Percentiles rank a stretch among this genome's conserved stretches.
phyloP scores from a whole-genome alignment of 2,888 invertebrate genomes.

The Spialia ferax region DNA sequence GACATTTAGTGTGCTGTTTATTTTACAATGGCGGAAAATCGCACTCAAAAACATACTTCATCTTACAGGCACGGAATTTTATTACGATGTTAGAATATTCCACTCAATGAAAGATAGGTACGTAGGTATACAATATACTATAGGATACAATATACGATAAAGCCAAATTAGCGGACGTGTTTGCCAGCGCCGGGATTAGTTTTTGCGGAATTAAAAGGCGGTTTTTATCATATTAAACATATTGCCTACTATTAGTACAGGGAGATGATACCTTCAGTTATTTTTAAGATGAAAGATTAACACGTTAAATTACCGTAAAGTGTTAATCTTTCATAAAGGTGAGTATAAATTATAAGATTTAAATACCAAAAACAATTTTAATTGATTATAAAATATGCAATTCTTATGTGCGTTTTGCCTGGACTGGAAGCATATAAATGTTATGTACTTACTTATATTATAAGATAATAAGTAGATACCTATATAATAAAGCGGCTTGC shows the following conservation, averaged over 20 bases:
- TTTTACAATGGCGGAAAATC: conserved; percentile 45
- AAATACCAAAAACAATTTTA: too few relatives aligned
- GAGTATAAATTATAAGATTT: too few relatives aligned
- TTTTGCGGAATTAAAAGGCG: neutral
- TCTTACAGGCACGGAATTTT: conserved; percentile 13
- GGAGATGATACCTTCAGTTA: neutral
- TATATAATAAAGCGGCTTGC: too few relatives aligned
- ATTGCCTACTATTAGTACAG: neutral
- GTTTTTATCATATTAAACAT: neutral
- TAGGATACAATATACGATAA: too few relatives aligned
- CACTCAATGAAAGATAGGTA: neutral
- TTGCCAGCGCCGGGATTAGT: conserved; percentile 3
- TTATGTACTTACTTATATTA: too few relatives aligned
- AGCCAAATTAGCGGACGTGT: conserved; percentile 20
- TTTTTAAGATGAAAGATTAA: neutral
- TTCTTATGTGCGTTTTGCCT: too few relatives aligned
- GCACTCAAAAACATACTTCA: conserved; percentile 34
- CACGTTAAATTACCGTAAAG: too few relatives aligned
- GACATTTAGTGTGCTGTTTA: conserved; percentile 48
- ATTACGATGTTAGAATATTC: conserved; percentile 35
- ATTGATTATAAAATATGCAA: too few relatives aligned
- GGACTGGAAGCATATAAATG: too few relatives aligned
- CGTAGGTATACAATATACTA: neutral
- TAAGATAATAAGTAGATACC: too few relatives aligned
- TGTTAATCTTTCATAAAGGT: too few relatives aligned